phyloP scores from a whole-genome alignment of 1,140 invertebrate genomes.

The Apis cerana region DNA sequence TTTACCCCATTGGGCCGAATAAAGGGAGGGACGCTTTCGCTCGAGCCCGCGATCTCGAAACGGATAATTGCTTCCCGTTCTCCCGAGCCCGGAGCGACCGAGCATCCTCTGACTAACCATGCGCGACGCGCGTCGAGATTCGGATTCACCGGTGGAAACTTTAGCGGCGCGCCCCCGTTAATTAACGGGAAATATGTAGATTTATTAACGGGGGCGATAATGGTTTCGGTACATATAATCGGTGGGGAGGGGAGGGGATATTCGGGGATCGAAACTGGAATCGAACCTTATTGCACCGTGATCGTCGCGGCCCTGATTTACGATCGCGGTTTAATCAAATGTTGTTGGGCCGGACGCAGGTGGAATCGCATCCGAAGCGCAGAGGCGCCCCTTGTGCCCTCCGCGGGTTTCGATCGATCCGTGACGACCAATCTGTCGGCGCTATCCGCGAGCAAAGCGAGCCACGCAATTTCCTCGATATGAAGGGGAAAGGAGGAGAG shows the following conservation, averaged over 20 bases:
- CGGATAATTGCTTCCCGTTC: slow-evolving; percentile 72
- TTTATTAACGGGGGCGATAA: slow-evolving; percentile 40
- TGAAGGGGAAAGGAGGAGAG: neutral
- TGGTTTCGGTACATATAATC: neutral
- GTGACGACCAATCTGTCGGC: no score
- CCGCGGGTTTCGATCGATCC: no score
- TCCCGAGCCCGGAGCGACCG: slow-evolving; percentile 41
- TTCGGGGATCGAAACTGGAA: no score
- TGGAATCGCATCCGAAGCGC: neutral
- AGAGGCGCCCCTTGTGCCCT: no score
- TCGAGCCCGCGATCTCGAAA: slow-evolving; percentile 63
- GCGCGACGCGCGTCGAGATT: slow-evolving; percentile 19
- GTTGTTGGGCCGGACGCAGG: neutral
- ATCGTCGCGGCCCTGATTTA: neutral
- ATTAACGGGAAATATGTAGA: slow-evolving; percentile 49
- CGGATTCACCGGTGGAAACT: slow-evolving; percentile 40
- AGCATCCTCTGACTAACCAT: slow-evolving; percentile 50
- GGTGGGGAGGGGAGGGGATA: no score
- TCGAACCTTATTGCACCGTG: neutral
- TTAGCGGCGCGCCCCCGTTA: slow-evolving; percentile 13
- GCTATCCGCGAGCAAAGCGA: no score
- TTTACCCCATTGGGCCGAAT: slow-evolving; percentile 73
- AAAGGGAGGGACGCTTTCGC: slow-evolving; percentile 49
- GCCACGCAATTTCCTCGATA: neutral
- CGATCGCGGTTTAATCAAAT: neutral